Percentiles rank a stretch among this genome's conserved stretches.
Conservation (phyloP, 2,797 vertebrate genomes). For the Simalia tracyae region DNA sequence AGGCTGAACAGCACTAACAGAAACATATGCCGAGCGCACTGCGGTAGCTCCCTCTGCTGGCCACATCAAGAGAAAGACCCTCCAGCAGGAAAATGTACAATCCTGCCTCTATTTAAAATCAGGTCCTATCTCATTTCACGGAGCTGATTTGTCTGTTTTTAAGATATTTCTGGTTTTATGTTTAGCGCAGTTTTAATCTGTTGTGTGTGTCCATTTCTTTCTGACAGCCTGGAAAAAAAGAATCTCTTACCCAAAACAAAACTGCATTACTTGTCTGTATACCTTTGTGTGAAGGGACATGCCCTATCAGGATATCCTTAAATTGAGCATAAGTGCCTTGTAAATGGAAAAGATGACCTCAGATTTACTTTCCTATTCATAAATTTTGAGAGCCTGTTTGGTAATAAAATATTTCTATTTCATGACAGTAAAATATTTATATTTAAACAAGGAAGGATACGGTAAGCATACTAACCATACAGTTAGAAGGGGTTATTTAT, state of each 20-base stretch:
- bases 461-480: not conserved
- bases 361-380: not conserved
- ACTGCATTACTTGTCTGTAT: not conserved
- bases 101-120: not conserved
- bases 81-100: not conserved
- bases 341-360: not conserved
- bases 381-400: not conserved
- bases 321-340: not conserved
- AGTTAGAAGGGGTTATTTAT: not conserved
- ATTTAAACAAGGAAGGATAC: not conserved
- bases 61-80: not conserved
- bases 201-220: not conserved
- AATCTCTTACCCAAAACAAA: not conserved
- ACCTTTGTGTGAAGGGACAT: not conserved
- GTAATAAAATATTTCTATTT: not conserved
- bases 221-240: not conserved
- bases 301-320: not conserved
- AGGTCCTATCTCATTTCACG: not conserved
- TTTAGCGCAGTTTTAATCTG: not conserved
- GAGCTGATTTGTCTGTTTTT: not conserved
- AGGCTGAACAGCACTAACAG: not conserved
- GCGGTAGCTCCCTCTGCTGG: conserved; percentile 71
- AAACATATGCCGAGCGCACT: conserved; percentile 5
- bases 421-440: not conserved
- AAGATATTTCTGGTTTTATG: not conserved